Base-by-base conservation (phyloP, 2,797 vertebrate species). In the Rhabdophis nuchalis region DNA sequence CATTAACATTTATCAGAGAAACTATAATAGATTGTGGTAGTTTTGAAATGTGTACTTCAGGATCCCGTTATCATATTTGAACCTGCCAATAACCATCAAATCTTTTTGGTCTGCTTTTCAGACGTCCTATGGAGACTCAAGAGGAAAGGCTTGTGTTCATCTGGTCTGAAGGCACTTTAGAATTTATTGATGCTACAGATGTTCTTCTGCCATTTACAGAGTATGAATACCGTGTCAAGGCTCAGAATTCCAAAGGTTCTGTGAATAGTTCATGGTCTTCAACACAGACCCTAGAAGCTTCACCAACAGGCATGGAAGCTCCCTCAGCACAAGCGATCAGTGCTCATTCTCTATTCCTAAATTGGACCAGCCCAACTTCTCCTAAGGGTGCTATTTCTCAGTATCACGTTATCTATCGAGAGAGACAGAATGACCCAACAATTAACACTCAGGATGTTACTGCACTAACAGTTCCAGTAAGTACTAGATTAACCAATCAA, bases 401-500 rank as follows among this genome's bases (percentile, higher is more conserved):
- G 54, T 99, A 99, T 94, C 97, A 85, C 88, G 97, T 99, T 36
- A 93, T 98, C 96, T 99, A 98, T 89, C 98, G 97, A 94, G 98
- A 98, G 94, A 97, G 95, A 77, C 95, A 87, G 86, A 96, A 94
- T 0, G 98, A 99, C 95, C 98, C 98, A 0, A 98, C 98, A 0
- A 94, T 98, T 7, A 97, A 95, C 95, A 94, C 95, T n/a, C 96
- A 97, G 13, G 89, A 95, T 53, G 91, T 98, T 86, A 98, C 96
- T 58, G 98, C 98, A 23, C 96, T 99, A 94, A 99, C 98, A 0
- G 97, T 99, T 50, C 96, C 13, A 98, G 99, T 99, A 98, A 98
- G 98, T 97, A 61, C 87, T 93, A 20, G 23, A n/a, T 46, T 16
- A 1, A 68, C 32, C 68, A 88, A 93, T 20, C 2, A 8, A 7